phyloP scores from a whole-genome alignment of 2,113 vertebrate genomes.

The Tinamus guttatus region DNA sequence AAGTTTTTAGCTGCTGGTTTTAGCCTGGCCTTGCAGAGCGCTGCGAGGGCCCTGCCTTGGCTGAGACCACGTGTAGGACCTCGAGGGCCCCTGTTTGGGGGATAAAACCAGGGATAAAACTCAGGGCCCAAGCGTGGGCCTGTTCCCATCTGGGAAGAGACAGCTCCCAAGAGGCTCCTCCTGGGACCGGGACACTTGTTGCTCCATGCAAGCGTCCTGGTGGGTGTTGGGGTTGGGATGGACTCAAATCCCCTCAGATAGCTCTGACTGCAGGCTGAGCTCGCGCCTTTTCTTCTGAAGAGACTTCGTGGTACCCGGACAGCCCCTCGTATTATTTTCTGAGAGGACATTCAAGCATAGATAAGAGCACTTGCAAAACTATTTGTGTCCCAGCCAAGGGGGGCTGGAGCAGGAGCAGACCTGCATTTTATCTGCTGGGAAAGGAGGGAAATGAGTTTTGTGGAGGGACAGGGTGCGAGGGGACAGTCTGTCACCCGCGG shows the following conservation, averaged over 20 bases:
- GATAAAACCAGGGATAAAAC: background rate
- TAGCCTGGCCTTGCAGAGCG: background rate
- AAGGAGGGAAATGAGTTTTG: constrained; percentile 63
- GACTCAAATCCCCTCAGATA: background rate
- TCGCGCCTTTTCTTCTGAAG: background rate
- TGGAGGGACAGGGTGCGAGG: constrained; percentile 23
- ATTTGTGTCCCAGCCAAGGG: constrained; percentile 48
- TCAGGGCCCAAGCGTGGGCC: background rate
- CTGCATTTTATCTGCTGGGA: constrained; percentile 61
- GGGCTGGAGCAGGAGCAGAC: constrained; percentile 33
- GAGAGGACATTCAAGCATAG: background rate
- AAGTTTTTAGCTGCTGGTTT: background rate
- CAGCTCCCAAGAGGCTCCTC: background rate
- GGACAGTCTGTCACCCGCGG: background rate
- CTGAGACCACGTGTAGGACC: rapidly evolving
- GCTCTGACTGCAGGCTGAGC: background rate
- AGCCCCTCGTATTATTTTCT: constrained; percentile 13
- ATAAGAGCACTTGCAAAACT: constrained; percentile 54
- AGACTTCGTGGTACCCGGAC: background rate
- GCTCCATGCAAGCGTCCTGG: background rate
- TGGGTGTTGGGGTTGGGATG: background rate
- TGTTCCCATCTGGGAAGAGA: background rate
- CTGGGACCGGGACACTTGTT: background rate
- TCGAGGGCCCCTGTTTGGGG: background rate
- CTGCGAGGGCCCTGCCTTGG: background rate